phyloP scores from a whole-genome alignment of 2,113 vertebrate species.

The Chaenogobius annularis region DNA sequence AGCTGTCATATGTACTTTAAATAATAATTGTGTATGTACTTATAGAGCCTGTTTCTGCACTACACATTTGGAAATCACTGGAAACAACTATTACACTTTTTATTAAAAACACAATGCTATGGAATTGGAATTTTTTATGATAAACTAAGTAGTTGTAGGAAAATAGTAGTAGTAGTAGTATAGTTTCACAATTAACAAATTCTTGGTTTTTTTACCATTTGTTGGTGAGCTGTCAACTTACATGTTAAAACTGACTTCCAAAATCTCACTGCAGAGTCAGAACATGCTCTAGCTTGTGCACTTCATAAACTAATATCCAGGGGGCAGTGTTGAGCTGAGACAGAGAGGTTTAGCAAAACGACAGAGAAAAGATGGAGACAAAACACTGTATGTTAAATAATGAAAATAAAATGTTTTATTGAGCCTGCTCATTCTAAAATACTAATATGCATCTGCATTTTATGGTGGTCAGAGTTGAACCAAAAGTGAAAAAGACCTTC shows the following conservation, averaged over 20 bases:
- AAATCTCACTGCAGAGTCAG: neutral
- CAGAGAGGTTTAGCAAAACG: constrained; percentile 17
- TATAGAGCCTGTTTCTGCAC: neutral
- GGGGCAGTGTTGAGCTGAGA: constrained; percentile 73
- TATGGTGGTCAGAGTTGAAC: neutral
- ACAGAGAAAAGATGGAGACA: constrained; percentile 16
- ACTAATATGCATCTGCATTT: neutral
- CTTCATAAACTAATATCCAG: constrained; percentile 54
- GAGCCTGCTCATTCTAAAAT: constrained; percentile 8
- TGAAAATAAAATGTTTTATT: constrained; percentile 14
- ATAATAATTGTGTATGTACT: neutral
- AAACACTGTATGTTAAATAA: constrained; percentile 30
- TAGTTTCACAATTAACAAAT: neutral
- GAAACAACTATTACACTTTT: neutral
- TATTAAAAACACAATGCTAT: too few species aligned
- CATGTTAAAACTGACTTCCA: too few species aligned
- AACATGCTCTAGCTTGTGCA: constrained; percentile 37
- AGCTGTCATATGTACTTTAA: neutral
- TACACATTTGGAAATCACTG: neutral
- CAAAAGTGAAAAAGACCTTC: constrained; percentile 4
- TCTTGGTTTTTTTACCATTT: neutral
- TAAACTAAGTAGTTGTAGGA: too few species aligned
- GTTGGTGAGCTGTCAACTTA: neutral
- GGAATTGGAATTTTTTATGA: too few species aligned
- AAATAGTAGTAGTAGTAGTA: neutral